Evolutionary conservation across 2,113 vertebrate species (phyloP), one percentile per base, ranked within the genome.

Genomic region (Phaethornis superciliosus): DNA sequence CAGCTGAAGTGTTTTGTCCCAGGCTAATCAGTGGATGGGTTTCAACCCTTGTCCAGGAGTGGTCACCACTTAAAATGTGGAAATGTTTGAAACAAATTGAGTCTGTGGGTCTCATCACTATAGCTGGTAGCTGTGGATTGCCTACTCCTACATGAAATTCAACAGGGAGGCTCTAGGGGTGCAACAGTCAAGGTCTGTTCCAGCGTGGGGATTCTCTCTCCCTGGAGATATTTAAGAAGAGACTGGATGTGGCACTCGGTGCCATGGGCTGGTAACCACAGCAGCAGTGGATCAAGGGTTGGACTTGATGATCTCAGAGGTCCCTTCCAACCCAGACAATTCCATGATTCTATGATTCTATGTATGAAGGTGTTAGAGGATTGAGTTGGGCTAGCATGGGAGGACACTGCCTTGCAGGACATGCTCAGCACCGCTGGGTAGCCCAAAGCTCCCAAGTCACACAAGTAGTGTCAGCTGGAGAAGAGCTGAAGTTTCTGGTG

Each of bases 101-200:
- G 79, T 56, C 62, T 28, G 3, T 54, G 21, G 9, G 5, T 69
- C 27, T 65, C 22, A 14, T 21, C n/a, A 37, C 1, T 32, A 11
- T 30, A 44, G 54, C 9, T 21, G 58, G 27, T 12, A 54, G 47
- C 46, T 71, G 47, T 78, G 30, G 35, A 10, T 70, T 62, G 7
- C 26, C 84, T 28, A 19, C 17, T 28, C 44, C 49, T 11, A 24
- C 26, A 3, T 47, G 15, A 18, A n/a, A 23, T 74, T 72, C 3
- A 0, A 1, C 24, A 5, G 0, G 8, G 46, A 60, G 33, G 32
- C 19, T n/a, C 10, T 32, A 10, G 49, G 23, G 47, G 5, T 35
- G 68, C 30, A 56, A 32, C 56, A 18, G 32, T 30, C 18, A n/a
- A 14, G 40, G 12, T 20, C 40, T 62, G 32, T 19, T 35, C 33